Evolutionary conservation across 2,113 vertebrate species (phyloP).

Genomic region (Pteronura brasiliensis): DNA sequence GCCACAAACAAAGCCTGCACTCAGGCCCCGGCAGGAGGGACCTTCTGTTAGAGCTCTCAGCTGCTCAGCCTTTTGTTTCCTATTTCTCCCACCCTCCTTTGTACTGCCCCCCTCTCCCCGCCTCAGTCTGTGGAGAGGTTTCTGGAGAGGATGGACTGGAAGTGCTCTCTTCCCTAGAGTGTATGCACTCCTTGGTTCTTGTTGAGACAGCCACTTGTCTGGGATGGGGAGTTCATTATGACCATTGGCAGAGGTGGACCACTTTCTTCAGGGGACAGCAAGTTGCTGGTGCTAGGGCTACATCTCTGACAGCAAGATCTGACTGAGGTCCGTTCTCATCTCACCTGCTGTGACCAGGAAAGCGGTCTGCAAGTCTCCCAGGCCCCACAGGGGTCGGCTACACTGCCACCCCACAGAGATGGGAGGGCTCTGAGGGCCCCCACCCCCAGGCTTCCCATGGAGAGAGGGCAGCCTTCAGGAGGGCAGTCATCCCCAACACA

Average conservation of each 20-base stretch:
- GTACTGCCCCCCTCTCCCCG: neutral
- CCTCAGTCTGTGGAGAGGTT: neutral
- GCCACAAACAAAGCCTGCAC: neutral
- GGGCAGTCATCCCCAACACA: neutral
- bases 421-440: neutral
- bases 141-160: neutral
- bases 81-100: neutral
- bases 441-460: fast-evolving
- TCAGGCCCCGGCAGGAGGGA: fast-evolving
- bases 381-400: fast-evolving
- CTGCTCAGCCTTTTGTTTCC: neutral
- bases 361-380: neutral
- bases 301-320: neutral
- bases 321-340: neutral
- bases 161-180: neutral
- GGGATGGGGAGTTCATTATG: neutral
- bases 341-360: neutral
- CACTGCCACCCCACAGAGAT: neutral
- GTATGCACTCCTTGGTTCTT: neutral
- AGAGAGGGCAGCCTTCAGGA: neutral
- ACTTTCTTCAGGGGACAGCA: neutral
- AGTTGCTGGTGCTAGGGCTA: neutral
- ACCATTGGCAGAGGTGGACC: neutral
- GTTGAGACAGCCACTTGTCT: neutral
- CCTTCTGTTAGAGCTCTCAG: neutral